Conservation (phyloP, 2,888 invertebrate species). For the Ptilodon capucinus region DNA sequence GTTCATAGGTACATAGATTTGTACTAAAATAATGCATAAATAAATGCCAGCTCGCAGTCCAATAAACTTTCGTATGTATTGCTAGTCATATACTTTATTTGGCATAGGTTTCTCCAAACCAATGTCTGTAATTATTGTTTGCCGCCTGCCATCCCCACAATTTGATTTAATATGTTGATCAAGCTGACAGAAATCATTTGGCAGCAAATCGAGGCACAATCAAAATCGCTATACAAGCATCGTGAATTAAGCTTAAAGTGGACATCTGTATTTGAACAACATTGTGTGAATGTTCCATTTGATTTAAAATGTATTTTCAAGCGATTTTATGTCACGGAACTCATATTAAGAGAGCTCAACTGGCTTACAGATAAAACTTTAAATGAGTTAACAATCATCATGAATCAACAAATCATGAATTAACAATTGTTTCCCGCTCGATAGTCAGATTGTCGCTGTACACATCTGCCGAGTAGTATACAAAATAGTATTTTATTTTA, state of each 20-base stretch:
- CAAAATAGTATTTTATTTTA: no score
- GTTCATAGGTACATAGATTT: no score
- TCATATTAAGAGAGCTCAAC: not conserved
- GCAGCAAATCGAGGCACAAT: conserved; percentile 8
- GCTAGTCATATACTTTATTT: not conserved
- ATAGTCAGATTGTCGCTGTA: no score
- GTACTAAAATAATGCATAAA: no score
- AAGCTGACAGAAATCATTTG: conserved; percentile 12
- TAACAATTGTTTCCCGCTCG: no score
- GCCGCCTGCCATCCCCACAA: not conserved
- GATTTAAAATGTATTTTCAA: conserved; percentile 3
- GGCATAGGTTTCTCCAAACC: not conserved
- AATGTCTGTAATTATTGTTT: not conserved
- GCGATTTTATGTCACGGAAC: not conserved
- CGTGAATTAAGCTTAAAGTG: not conserved
- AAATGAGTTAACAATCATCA: no score
- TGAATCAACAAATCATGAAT: no score
- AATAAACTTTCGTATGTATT: not conserved
- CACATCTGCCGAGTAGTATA: no score
- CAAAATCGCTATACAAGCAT: not conserved
- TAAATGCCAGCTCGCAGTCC: no score
- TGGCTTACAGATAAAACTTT: no score
- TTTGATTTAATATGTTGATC: not conserved
- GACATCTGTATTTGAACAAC: not conserved
- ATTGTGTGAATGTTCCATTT: conserved; percentile 5